Conservation (phyloP, 1,140 invertebrate species). For the Cydia strobilella region DNA sequence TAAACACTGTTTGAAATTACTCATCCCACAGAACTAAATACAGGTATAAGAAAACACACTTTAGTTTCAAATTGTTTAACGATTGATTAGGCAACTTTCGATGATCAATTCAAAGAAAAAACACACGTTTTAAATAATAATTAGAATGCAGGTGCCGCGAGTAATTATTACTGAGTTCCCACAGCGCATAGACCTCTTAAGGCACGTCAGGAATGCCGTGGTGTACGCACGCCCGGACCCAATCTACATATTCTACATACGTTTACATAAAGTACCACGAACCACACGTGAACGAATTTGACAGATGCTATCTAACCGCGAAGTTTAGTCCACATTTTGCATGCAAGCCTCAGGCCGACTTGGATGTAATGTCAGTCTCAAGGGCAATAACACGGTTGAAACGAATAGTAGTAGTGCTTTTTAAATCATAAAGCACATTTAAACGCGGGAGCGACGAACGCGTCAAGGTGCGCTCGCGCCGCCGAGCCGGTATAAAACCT, state of each 20-base stretch:
- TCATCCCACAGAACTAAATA: neutral
- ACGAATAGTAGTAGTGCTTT: too few relatives aligned
- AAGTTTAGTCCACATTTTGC: neutral
- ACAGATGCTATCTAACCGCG: slow-evolving; percentile 8
- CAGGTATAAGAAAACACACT: too few relatives aligned
- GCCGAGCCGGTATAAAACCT: slow-evolving; percentile 41
- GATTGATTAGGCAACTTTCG: neutral
- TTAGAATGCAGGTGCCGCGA: slow-evolving; percentile 22
- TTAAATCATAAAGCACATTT: slow-evolving; percentile 38
- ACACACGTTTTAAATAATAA: slow-evolving; percentile 13
- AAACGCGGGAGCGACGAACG: slow-evolving; percentile 37
- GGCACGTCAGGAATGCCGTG: slow-evolving; percentile 4
- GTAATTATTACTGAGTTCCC: slow-evolving; percentile 26
- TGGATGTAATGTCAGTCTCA: neutral
- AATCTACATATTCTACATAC: slow-evolving; percentile 31
- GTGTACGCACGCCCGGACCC: neutral
- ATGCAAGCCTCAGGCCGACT: neutral
- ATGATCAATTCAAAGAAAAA: neutral
- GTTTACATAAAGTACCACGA: slow-evolving; percentile 21
- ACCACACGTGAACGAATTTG: slow-evolving; percentile 26
- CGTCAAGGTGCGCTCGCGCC: slow-evolving; percentile 37
- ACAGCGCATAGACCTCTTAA: neutral
- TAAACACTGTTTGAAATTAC: neutral
- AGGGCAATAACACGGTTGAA: neutral
- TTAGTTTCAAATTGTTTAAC: neutral